Conservation (phyloP, 1,140 invertebrate species). For the Drosophila grimshawi region DNA sequence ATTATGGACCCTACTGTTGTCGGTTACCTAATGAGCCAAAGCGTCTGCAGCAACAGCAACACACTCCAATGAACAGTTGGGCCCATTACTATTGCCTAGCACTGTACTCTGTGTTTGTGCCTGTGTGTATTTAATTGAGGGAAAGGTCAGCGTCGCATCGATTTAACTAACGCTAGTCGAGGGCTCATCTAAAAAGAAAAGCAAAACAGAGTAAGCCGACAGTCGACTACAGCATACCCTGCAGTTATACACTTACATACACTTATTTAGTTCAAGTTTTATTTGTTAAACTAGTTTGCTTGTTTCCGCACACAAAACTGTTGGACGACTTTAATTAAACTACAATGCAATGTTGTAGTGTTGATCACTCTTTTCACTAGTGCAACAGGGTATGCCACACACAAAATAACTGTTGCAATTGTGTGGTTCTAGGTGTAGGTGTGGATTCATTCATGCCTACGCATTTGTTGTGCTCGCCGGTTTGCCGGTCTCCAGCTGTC, state of each 20-base stretch:
- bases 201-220: neutral
- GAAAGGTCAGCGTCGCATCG: constrained; percentile 77
- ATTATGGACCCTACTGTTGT: constrained; percentile 54
- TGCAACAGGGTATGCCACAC: constrained; percentile 1
- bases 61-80: constrained; percentile 40
- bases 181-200: constrained; percentile 35
- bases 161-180: constrained; percentile 54
- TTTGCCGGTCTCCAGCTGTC: constrained; percentile 34
- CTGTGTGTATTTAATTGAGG: constrained; percentile 66
- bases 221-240: neutral
- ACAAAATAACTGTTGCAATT: neutral
- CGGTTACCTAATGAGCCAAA: constrained; percentile 57
- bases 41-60: constrained; percentile 45
- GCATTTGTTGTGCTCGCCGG: constrained; percentile 36
- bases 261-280: neutral
- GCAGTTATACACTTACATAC: neutral
- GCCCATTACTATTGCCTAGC: constrained; percentile 54
- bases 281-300: neutral
- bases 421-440: constrained; percentile 39
- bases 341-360: no score
- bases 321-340: no score
- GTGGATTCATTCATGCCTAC: constrained; percentile 56
- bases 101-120: constrained; percentile 41
- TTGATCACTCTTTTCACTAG: neutral
- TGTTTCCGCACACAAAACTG: no score